These are phyloP conservation scores for Drosophila tani DNA, from an alignment of 1,140 invertebrate genomes.

Conservation along the genomic window DNA sequence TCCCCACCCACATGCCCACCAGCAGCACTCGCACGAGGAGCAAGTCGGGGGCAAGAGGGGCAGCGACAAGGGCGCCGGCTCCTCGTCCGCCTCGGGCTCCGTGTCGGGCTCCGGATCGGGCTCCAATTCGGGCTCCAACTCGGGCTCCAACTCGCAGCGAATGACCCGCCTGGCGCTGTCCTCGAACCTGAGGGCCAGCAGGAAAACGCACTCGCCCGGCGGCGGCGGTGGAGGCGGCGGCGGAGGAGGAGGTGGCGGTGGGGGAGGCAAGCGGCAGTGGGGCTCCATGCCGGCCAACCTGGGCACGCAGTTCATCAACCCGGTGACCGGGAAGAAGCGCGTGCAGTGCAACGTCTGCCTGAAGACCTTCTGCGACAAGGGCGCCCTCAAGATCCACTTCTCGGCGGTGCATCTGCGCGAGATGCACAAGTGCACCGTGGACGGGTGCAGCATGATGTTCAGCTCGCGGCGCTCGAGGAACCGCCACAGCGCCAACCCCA, in stretches of 20 bases:
- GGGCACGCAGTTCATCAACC: constrained; percentile 95
- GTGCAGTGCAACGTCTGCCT: constrained; percentile 99
- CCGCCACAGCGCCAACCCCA: constrained; percentile 98
- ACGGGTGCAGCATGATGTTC: constrained; percentile 99
- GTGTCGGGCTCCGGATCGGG: constrained; percentile 23
- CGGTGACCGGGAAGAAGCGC: constrained; percentile 96
- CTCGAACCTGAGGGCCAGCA: constrained; percentile 75
- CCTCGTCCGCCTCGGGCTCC: constrained; percentile 41
- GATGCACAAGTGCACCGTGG: constrained; percentile 99
- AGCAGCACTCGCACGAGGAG: constrained; percentile 10
- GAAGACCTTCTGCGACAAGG: constrained; percentile 99
- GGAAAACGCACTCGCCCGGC: constrained; percentile 91
- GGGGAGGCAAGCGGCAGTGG: constrained; percentile 92
- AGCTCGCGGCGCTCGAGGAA: constrained; percentile 98
- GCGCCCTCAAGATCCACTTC: constrained; percentile 99
- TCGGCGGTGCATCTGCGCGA: constrained; percentile 99
- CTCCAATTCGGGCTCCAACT: constrained; percentile 19
- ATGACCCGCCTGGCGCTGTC: constrained; percentile 55
- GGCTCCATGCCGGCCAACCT: constrained; percentile 93
- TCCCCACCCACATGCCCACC: constrained; percentile 8
- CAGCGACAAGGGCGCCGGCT: constrained; percentile 42
- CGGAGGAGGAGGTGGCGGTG: constrained; percentile 80
- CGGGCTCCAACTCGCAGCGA: constrained; percentile 40
- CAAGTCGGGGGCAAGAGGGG: constrained; percentile 1
- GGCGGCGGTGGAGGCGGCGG: constrained; percentile 63